Conservation (phyloP, 2,888 invertebrate species). For the Drosophila tripunctata region DNA sequence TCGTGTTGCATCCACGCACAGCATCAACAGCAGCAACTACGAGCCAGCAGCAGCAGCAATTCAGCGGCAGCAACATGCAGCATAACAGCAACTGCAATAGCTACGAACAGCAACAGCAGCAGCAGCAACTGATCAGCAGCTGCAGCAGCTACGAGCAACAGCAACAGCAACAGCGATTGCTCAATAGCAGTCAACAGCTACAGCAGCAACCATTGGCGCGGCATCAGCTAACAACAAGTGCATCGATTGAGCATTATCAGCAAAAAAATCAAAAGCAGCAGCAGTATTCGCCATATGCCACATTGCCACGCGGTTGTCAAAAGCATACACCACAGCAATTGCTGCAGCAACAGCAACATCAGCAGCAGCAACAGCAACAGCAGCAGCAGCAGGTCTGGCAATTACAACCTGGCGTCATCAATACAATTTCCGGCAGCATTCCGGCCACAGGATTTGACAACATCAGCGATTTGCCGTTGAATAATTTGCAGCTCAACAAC, state of each 20-base stretch:
- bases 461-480: conserved; percentile 75
- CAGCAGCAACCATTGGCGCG: conserved; percentile 34
- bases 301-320: conserved; percentile 67
- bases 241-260: conserved; percentile 74
- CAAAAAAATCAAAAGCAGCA: conserved; percentile 44
- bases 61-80: conserved; percentile 25
- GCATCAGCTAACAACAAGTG: conserved; percentile 72
- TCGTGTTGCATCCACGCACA: conserved; percentile 81
- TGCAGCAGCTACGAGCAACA: conserved; percentile 29
- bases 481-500: conserved; percentile 51
- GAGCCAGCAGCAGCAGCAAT: conserved; percentile 32
- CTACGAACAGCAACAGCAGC: conserved; percentile 43
- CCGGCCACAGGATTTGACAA: conserved; percentile 64
- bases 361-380: conserved; percentile 22
- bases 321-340: conserved; percentile 18
- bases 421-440: conserved; percentile 82
- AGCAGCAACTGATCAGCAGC: conserved; percentile 17
- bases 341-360: conserved; percentile 19
- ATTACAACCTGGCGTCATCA: conserved; percentile 74
- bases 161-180: conserved; percentile 14
- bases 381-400: conserved; percentile 38
- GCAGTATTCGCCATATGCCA: conserved; percentile 74
- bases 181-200: conserved; percentile 36
- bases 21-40: conserved; percentile 69
- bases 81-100: conserved; percentile 18